Conservation (phyloP, 2,888 invertebrate genomes). For the Cephonodes hylas region DNA sequence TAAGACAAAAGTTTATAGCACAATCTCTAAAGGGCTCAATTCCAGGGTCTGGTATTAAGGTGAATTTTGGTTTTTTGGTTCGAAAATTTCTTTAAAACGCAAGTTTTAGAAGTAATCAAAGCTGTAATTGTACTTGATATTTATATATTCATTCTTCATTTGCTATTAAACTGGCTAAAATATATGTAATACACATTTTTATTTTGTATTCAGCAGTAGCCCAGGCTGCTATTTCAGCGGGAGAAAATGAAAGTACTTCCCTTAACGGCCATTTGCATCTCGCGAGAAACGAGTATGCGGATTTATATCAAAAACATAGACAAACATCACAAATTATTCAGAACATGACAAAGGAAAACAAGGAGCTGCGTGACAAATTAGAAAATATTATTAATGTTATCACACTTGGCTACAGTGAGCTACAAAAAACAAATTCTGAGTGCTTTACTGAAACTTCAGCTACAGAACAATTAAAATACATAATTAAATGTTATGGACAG, state of each 20-base stretch:
- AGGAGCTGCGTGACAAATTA: conserved; percentile 36
- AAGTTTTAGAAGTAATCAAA: no score
- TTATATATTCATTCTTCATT: no score
- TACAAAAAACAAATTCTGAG: conserved; percentile 42
- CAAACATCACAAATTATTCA: conserved; percentile 32
- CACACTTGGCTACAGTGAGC: conserved; percentile 46
- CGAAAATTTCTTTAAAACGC: no score
- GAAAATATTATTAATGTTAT: conserved; percentile 42
- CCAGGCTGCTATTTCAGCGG: conserved; percentile 45
- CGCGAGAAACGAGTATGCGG: conserved; percentile 38
- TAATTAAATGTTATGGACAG: conserved; percentile 50
- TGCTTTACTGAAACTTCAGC: conserved; percentile 31
- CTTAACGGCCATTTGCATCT: conserved; percentile 37
- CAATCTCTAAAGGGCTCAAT: no score
- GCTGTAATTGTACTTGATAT: no score
- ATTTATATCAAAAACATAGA: conserved; percentile 36
- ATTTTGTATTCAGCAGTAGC: conserved; percentile 42
- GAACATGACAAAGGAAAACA: conserved; percentile 38
- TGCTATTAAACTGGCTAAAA: not conserved
- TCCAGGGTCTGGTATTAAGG: no score
- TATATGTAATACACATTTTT: not conserved
- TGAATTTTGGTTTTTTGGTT: no score
- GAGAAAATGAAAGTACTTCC: conserved; percentile 40
- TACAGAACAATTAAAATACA: conserved; percentile 45
- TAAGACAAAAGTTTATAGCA: no score